Percentiles rank a stretch among this genome's conserved stretches.
phyloP scores from a whole-genome alignment of 2,113 vertebrate species.

The Cardinalis cardinalis region DNA sequence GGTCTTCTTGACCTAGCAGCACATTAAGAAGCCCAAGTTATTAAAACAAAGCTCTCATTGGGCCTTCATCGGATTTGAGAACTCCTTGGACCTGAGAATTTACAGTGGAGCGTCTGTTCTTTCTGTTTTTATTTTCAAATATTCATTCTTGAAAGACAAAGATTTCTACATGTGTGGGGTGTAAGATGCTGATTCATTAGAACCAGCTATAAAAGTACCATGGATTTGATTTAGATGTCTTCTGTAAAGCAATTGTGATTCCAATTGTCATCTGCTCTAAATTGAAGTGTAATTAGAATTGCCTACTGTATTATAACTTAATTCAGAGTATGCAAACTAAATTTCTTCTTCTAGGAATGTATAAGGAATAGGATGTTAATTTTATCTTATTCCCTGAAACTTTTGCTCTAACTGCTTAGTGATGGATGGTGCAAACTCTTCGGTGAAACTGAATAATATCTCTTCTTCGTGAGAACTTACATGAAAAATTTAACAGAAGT shows the following conservation, averaged over 20 bases:
- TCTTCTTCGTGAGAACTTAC: not conserved
- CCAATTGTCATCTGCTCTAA: not conserved
- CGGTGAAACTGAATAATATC: not conserved
- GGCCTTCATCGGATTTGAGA: not conserved
- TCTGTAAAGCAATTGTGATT: not conserved
- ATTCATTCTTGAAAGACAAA: not conserved
- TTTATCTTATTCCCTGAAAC: not conserved
- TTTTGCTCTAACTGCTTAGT: not conserved
- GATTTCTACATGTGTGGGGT: not conserved
- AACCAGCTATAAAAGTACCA: not conserved
- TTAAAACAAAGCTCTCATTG: not conserved
- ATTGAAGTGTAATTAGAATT: not conserved
- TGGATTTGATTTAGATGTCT: not conserved
- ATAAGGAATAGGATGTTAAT: not conserved
- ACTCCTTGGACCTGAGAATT: not conserved
- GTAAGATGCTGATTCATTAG: not conserved
- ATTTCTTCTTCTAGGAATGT: not conserved
- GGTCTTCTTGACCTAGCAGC: not conserved
- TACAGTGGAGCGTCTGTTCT: not conserved
- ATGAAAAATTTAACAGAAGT: not conserved
- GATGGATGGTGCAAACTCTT: not conserved
- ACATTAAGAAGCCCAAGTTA: not conserved
- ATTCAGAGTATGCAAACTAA: not conserved
- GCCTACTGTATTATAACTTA: not conserved
- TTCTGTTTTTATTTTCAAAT: not conserved